A percentile compares a stretch with the other conserved stretches of the same genome.
Evolutionary conservation across 2,888 invertebrate species (phyloP).

Genomic region (Dicycla oo): DNA sequence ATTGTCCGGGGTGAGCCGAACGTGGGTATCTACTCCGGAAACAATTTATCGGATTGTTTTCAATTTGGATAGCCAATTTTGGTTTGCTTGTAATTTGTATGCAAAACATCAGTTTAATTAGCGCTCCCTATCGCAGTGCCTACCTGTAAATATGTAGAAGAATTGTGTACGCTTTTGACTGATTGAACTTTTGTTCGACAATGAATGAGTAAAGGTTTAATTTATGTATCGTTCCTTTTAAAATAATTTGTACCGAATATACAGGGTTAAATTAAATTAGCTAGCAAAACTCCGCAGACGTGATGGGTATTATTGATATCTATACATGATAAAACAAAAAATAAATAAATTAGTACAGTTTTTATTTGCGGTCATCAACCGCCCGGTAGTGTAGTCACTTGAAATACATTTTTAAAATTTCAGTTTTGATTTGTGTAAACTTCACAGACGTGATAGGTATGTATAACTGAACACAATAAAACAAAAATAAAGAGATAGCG

Average conservation of each 20-base stretch:
- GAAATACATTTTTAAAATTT: too few relatives aligned
- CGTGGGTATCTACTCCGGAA: background rate
- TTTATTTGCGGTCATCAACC: too few relatives aligned
- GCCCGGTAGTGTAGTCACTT: too few relatives aligned
- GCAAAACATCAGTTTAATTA: conserved; percentile 44
- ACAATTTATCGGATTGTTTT: conserved; percentile 18
- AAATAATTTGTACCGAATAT: background rate
- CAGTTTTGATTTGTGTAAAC: too few relatives aligned
- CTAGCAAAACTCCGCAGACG: too few relatives aligned
- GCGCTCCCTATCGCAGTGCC: background rate
- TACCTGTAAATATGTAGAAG: conserved; percentile 9
- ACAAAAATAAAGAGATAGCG: too few relatives aligned
- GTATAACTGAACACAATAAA: too few relatives aligned
- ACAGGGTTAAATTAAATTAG: too few relatives aligned
- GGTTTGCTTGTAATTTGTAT: conserved; percentile 39
- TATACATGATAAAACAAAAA: too few relatives aligned
- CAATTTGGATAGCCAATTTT: conserved; percentile 23
- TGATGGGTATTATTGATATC: too few relatives aligned
- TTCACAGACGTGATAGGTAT: too few relatives aligned
- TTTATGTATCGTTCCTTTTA: background rate
- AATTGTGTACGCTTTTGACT: conserved; percentile 14
- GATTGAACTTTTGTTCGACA: background rate
- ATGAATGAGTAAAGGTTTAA: background rate
- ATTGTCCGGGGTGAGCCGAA: background rate
- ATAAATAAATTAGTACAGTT: too few relatives aligned